These are phyloP conservation scores for Eumeta japonica DNA, from an alignment of 1,140 invertebrate genomes.

Conservation along the genomic window DNA sequence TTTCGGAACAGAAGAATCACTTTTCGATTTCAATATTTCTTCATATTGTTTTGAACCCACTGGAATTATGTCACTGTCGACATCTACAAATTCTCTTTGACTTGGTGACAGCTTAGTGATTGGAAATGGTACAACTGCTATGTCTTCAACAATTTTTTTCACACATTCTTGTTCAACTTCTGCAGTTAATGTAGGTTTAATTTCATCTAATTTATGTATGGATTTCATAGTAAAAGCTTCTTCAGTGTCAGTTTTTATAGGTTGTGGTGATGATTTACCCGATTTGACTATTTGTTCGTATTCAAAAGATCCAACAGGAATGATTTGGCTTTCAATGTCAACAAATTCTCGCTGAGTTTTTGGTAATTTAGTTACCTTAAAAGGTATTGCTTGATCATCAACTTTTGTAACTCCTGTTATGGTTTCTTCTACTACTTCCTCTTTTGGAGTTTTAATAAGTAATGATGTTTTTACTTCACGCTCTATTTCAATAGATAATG, in stretches of 20 bases:
- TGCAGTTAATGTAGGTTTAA: constrained; percentile 4
- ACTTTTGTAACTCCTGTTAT: constrained; percentile 24
- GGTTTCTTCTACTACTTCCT: constrained; percentile 29
- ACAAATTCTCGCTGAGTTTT: constrained; percentile 41
- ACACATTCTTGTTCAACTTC: constrained; percentile 36
- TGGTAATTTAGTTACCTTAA: constrained; percentile 40
- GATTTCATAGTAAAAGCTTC: constrained; percentile 18
- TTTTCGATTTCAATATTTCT: constrained; percentile 52
- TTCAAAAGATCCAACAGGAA: constrained; percentile 44
- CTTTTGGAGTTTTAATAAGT: constrained; percentile 21
- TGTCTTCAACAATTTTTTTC: constrained; percentile 34
- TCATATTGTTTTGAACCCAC: constrained; percentile 47
- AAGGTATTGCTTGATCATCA: constrained; percentile 31
- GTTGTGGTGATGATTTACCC: constrained; percentile 18
- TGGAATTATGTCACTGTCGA: constrained; percentile 50
- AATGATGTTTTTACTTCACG: too few species aligned
- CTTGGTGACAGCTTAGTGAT: constrained; percentile 34
- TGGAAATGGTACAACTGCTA: constrained; percentile 37
- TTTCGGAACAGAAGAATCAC: constrained; percentile 49
- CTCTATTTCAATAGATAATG: constrained; percentile 43
- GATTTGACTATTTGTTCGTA: constrained; percentile 46
- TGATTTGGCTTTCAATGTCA: constrained; percentile 52
- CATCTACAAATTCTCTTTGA: constrained; percentile 45
- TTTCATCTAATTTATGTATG: constrained; percentile 10
- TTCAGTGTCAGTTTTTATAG: constrained; percentile 8